phyloP scores from a whole-genome alignment of 1,140 invertebrate genomes.

The Lanistes nyassanus region DNA sequence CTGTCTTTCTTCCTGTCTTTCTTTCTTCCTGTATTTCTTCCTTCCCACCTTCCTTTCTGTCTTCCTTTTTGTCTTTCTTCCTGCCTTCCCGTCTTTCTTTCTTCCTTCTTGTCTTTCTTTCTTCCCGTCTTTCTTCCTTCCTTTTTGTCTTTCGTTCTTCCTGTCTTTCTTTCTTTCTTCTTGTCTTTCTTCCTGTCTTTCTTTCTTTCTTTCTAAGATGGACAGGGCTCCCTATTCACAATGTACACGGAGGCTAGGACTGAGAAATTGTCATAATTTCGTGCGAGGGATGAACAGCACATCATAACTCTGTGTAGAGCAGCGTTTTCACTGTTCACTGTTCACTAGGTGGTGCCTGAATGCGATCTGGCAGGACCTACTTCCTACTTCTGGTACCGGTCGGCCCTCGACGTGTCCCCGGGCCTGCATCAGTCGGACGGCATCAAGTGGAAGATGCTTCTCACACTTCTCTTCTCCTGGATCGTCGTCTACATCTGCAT shows the following conservation, averaged over 20 bases:
- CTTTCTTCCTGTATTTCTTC: neutral
- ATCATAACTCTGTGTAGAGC: too few relatives aligned
- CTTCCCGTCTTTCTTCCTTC: neutral
- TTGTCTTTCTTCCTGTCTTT: too few relatives aligned
- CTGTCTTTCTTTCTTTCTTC: too few relatives aligned
- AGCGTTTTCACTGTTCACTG: too few relatives aligned
- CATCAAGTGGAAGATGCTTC: conserved; percentile 91
- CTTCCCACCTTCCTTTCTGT: neutral
- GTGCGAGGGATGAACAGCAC: too few relatives aligned
- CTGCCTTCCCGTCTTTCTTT: neutral
- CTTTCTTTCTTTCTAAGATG: too few relatives aligned
- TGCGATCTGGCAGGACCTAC: conserved; percentile 53
- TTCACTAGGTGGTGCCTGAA: conserved; percentile 38
- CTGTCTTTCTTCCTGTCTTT: neutral
- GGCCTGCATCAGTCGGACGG: conserved; percentile 69
- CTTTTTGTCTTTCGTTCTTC: too few relatives aligned
- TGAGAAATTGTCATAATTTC: too few relatives aligned
- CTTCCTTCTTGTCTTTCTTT: neutral
- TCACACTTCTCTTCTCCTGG: conserved; percentile 92
- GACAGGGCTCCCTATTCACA: too few relatives aligned
- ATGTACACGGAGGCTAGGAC: too few relatives aligned
- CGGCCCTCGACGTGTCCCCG: conserved; percentile 53
- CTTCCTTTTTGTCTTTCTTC: neutral
- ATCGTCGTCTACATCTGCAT: conserved; percentile 95
- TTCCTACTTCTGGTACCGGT: conserved; percentile 60